Percentiles rank a stretch among this genome's conserved stretches.
These are phyloP conservation scores for Zonitis immaculata DNA, from an alignment of 2,888 invertebrate species.

Conservation along the genomic window DNA sequence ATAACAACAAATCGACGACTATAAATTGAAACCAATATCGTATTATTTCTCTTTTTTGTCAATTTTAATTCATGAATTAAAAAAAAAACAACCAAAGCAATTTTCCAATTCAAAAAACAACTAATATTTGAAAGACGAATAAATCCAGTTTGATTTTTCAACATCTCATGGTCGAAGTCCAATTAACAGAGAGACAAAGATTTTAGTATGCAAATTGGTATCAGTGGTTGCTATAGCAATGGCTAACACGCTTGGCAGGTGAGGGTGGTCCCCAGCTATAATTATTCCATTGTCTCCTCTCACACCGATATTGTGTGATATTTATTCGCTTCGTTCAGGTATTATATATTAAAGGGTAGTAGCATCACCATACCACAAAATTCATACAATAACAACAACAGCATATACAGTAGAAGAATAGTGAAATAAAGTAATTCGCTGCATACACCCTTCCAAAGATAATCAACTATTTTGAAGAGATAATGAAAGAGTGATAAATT, in stretches of 20 bases:
- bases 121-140: neutral
- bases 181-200: conserved; percentile 39
- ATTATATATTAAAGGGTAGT: conserved; percentile 21
- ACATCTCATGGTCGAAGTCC: conserved; percentile 31
- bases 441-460: conserved; percentile 9
- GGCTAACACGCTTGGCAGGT: conserved; percentile 38
- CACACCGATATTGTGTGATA: conserved; percentile 33
- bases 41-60: too few species aligned
- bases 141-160: conserved; percentile 15
- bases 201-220: conserved; percentile 43
- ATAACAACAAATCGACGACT: neutral
- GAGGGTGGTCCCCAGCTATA: conserved; percentile 40
- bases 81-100: neutral
- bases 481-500: conserved; percentile 29
- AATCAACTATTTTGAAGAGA: conserved; percentile 29
- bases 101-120: too few species aligned
- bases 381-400: neutral
- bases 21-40: neutral
- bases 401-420: neutral
- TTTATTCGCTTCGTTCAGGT: conserved; percentile 33
- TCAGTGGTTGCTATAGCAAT: conserved; percentile 38
- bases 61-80: neutral
- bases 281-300: conserved; percentile 46
- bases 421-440: neutral
- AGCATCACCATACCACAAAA: neutral